Base-by-base conservation (phyloP, 2,888 invertebrate species). In the Conops quadrifasciatus region DNA sequence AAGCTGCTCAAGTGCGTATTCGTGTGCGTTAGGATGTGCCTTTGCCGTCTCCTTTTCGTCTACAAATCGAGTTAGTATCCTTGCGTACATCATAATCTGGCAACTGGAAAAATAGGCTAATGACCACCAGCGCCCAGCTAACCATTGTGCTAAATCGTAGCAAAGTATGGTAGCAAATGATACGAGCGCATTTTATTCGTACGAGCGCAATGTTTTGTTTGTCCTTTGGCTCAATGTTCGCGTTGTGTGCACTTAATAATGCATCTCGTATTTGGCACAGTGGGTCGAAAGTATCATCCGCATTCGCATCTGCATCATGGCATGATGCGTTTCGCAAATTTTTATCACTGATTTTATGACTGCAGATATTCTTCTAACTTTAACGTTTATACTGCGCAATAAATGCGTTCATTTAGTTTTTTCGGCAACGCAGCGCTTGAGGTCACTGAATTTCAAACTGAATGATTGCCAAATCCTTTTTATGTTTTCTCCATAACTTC, bases 61-160 rank as follows among this genome's bases (percentile, higher is more conserved):
- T 43, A 66, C 66, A 56, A 62, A 53, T 19, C 36, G 24, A 36
- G 26, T 58, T 19, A 45, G 56, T 58, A 59, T 64, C 67, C 58
- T 58, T 16, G 15, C 26, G 28, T 65, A 49, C 68, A 71, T 72
- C 69, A 69, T 28, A 59, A 36, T 15, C 64, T 68, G 64, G 26
- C 62, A 63, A 58, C 47, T 45, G 24, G 26, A 49, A 51, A 65
- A 28, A 65, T 67, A 67, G 67, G 67, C 43, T 67, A 67, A 67
- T 67, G 67, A 67, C 67, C 58, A 26, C 28, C 58, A 51, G 51
- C n/a, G n/a, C 24, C 11, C 28, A 58, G 19, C 53, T n/a, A 24
- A 15, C 28, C 58, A 58, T 24, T 15, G 9, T 13, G 49, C 49
- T 59, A 30, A 24, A 63, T 2, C 47, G 43, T 43, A 62, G n/a